A percentile compares a stretch with the other conserved stretches of the same genome.
phyloP scores from a whole-genome alignment of 2,888 invertebrate genomes.

The Drosophila basisetae region DNA sequence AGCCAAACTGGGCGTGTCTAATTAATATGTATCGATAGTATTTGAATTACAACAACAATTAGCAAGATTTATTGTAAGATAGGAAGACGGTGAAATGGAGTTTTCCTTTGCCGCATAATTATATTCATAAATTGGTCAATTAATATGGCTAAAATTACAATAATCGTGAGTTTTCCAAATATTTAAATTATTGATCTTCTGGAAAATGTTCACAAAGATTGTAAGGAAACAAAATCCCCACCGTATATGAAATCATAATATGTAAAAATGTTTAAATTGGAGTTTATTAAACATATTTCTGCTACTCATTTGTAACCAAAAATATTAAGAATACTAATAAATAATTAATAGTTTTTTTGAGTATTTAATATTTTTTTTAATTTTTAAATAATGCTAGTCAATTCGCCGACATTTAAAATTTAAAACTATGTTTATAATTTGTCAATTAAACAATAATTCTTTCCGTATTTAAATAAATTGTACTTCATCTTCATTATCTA shows the following conservation, averaged over 20 bases:
- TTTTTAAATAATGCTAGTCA: not conserved
- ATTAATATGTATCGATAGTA: conserved; percentile 78
- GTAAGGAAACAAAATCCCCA: not conserved
- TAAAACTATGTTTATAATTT: not conserved
- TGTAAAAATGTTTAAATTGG: not conserved
- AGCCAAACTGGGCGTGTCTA: conserved; percentile 66
- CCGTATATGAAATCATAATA: not conserved
- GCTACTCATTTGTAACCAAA: not conserved
- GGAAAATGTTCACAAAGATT: not conserved
- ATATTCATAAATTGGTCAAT: conserved; percentile 70
- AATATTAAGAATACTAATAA: not conserved
- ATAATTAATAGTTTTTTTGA: not conserved
- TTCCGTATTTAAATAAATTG: not conserved
- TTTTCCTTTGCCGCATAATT: conserved; percentile 45
- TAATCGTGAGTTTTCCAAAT: conserved; percentile 3
- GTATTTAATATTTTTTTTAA: not conserved
- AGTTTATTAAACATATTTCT: not conserved
- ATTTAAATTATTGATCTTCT: conserved; percentile 25
- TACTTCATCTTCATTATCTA: not conserved
- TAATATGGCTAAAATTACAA: conserved; percentile 58
- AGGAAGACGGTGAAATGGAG: conserved; percentile 64
- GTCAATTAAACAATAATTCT: not conserved
- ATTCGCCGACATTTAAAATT: not conserved
- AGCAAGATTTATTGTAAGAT: conserved; percentile 71
- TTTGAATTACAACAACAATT: conserved; percentile 79